Evolutionary conservation across 2,113 vertebrate genomes (phyloP), one percentile per base, ranked within the genome.

Genomic region (Dipodomys spectabilis): DNA sequence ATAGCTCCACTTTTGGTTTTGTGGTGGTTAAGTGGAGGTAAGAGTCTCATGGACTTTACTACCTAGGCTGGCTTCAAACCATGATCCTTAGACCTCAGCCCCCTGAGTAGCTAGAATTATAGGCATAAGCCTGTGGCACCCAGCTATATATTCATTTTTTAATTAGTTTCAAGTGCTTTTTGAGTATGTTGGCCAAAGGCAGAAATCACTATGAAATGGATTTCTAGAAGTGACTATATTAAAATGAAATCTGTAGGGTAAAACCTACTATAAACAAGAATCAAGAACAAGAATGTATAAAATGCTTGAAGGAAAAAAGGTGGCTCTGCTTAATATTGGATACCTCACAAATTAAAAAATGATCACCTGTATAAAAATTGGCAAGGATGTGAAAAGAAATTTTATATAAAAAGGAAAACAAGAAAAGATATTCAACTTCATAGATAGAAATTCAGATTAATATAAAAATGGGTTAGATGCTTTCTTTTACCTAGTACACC

Each of bases 181-280:
- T 92, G 57, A 85, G 74, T 11, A 86, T 88, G 39, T 53, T 4
- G 32, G 3, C 30, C 27, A 90, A 83, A 71, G 32, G 22, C 13
- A 82, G 35, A 92, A 87, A 88, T 85, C 1, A 45, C 30, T 53
- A 84, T 77, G 73, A 82, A 93, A 89, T 90, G 49, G 1, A 67
- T 67, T 45, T 83, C 19, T 11, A 53, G 11, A 74, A 39, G 30
- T 67, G 49, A 4, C 35, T 39, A 39, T 39, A 39, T 39, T 4
- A 39, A 39, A 85, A 35, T 85, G 27, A 69, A 39, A 49, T 88
- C 25, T 75, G 0, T n/a, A 83, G 49, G 49, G 6, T 20, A 69
- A 93, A 60, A 23, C 27, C 3, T 7, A 62, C 23, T 12, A 39
- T 27, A 69, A 90, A 35, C 32, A 88, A 92, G 44, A 79, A 44